A percentile compares a stretch with the other conserved stretches of the same genome.
These are phyloP conservation scores for Scopus umbretta DNA, from an alignment of 2,113 vertebrate genomes.

Conservation along the genomic window DNA sequence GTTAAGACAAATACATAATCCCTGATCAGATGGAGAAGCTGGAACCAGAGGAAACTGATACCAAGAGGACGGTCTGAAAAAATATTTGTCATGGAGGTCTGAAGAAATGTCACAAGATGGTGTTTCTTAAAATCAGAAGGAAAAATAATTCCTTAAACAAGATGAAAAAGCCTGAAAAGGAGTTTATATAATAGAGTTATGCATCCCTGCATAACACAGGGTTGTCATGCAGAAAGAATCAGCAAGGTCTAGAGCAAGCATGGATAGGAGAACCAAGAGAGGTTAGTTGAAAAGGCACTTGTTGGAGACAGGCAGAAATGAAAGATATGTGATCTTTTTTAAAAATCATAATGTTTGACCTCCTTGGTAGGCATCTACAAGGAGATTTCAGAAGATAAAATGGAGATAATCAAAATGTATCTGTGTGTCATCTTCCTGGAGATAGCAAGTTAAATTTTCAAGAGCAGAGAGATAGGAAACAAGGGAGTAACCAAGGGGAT, in stretches of 20 bases:
- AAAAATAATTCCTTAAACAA: neutral
- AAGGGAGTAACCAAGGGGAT: neutral
- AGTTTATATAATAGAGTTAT: no score
- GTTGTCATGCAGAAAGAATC: neutral
- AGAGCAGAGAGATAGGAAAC: neutral
- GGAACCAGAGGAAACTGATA: neutral
- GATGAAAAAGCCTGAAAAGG: neutral
- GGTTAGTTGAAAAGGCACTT: neutral
- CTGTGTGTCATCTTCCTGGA: neutral
- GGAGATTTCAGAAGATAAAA: neutral
- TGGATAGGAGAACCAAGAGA: neutral
- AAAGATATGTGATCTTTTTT: accelerated
- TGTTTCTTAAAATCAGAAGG: neutral
- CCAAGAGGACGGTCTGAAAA: neutral
- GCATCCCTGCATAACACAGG: no score
- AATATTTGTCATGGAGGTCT: no score
- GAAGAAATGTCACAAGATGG: neutral
- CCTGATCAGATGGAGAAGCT: neutral
- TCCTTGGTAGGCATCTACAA: accelerated
- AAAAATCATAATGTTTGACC: neutral
- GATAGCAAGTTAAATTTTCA: accelerated
- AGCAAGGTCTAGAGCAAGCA: neutral
- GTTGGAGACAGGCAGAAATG: neutral
- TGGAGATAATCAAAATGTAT: neutral
- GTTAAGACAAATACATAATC: neutral